Evolutionary conservation across 2,113 vertebrate genomes (phyloP), one percentile per base, ranked within the genome.

Genomic region (Gavialis gangeticus): DNA sequence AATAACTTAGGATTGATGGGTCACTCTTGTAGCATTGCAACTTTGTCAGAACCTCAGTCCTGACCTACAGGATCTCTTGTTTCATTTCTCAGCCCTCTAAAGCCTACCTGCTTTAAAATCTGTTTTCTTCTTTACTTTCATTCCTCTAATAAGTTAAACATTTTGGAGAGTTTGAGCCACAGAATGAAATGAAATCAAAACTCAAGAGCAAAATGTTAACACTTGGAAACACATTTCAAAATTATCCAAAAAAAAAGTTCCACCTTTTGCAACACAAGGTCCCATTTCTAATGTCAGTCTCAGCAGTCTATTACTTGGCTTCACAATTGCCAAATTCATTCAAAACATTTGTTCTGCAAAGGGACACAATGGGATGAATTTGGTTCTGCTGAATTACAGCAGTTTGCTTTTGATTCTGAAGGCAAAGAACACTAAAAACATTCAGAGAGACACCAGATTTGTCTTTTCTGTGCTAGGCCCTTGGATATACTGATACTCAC

Each of bases 401-500:
- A 73, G 90, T 94, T 87, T 94, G n/a, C 34, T 75, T 94, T 82
- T 62, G 59, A 19, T 84, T 46, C 80, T 91, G 84, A 82, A 82
- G 62, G 24, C 57, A 57, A 12, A 66, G 64, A 63, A 79, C 0
- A 1, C 46, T 1, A 11, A 88, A 46, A 78, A 77, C 37, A 79
- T 63, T 58, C 30, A 87, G 25, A 76, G 25, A n/a, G 79, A 82
- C 73, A 80, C 12, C 0, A 24, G 56, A 60, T 34, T 12, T 62
- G 25, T 13, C 89, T n/a, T 76, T 87, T 56, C 85, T 27, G 30
- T 67, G 62, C 27, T 59, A 46, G 79, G 62, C 0, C 0, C 34
- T 58, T 56, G 3, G 85, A 93, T 19, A 27, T 27, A 62, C 22
- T 34, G 55, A 25, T 75, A 98, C 99, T 97, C 95, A 99, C 99